These are phyloP conservation scores for Drosophila meridionalis DNA, from an alignment of 2,888 invertebrate genomes.

Conservation along the genomic window DNA sequence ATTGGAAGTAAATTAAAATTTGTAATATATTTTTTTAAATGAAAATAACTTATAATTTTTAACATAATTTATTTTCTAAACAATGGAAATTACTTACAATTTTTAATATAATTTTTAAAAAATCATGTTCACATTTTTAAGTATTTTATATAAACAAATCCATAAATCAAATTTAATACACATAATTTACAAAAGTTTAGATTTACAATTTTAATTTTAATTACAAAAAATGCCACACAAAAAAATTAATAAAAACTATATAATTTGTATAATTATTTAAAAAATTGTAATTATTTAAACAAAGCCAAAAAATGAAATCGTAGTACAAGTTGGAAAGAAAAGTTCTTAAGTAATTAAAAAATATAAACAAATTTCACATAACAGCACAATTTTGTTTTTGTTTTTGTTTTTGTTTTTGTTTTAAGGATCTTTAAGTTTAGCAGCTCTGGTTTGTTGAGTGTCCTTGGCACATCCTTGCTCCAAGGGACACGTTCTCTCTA, in stretches of 20 bases:
- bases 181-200: neutral
- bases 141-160: neutral
- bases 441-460: conserved; percentile 5
- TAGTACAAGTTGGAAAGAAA: neutral
- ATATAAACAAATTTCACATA: neutral
- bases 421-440: neutral
- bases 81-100: neutral
- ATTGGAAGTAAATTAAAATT: too few relatives aligned
- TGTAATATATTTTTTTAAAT: too few relatives aligned
- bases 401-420: neutral
- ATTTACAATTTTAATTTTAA: neutral
- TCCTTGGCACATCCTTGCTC: neutral
- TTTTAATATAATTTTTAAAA: neutral
- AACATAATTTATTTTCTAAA: too few relatives aligned
- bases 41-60: neutral
- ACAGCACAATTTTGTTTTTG: neutral
- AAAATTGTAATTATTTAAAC: neutral
- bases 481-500: neutral
- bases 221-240: neutral
- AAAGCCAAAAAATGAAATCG: neutral
- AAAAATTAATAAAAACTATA: neutral
- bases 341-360: neutral
- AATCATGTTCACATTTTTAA: neutral
- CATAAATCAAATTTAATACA: neutral
- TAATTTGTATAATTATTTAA: neutral